phyloP scores from a whole-genome alignment of 2,888 invertebrate genomes.

The Aethes cnicana region DNA sequence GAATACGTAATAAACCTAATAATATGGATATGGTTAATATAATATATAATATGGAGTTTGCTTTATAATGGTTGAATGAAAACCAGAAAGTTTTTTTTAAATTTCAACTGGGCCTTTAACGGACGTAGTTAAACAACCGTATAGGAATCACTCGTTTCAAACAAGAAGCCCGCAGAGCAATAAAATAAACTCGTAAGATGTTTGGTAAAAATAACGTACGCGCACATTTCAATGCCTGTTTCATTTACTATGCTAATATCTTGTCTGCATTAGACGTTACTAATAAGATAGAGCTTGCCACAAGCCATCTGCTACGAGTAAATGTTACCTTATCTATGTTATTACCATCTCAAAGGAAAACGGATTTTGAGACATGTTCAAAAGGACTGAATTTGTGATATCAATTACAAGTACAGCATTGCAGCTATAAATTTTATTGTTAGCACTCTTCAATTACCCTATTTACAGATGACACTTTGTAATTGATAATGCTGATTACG shows the following conservation, averaged over 20 bases:
- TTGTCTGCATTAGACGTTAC: constrained; percentile 24
- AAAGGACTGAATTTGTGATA: not conserved
- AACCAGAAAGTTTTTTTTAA: not conserved
- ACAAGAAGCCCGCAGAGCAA: constrained; percentile 15
- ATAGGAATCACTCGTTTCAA: constrained; percentile 14
- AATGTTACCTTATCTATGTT: constrained; percentile 3
- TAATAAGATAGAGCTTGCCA: constrained; percentile 7
- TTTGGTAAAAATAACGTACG: constrained; percentile 30
- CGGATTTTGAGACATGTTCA: not conserved
- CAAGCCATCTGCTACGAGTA: constrained; percentile 9
- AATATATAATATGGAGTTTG: no score
- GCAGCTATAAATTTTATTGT: not conserved
- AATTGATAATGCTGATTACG: constrained; percentile 22
- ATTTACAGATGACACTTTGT: constrained; percentile 9
- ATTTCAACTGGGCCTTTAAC: constrained; percentile 1
- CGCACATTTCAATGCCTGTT: constrained; percentile 19
- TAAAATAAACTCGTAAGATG: constrained; percentile 13
- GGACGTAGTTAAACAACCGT: not conserved
- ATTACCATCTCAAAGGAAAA: not conserved
- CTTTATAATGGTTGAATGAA: no score
- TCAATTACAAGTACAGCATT: not conserved
- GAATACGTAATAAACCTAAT: no score
- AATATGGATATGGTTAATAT: no score
- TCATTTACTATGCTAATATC: constrained; percentile 23
- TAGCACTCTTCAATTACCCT: constrained; percentile 19